These are phyloP conservation scores for Aplocera efformata DNA, from an alignment of 2,888 invertebrate genomes.

Conservation along the genomic window DNA sequence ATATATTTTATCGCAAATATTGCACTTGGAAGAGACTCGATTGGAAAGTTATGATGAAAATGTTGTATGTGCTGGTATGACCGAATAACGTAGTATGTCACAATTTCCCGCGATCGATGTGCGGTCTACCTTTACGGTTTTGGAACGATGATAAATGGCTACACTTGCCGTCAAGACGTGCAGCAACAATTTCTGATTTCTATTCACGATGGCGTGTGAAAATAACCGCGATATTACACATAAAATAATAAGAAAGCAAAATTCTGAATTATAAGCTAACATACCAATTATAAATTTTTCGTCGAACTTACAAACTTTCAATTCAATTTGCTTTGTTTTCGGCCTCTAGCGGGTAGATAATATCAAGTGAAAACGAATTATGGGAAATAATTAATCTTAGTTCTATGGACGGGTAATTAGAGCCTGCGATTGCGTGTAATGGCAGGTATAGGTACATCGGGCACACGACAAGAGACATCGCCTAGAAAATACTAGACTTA, in stretches of 20 bases:
- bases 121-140: slow-evolving; percentile 62
- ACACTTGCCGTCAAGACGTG: slow-evolving; percentile 31
- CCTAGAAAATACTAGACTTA: slow-evolving; percentile 13
- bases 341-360: too few species aligned
- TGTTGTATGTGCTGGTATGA: slow-evolving; percentile 52
- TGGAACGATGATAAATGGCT: slow-evolving; percentile 51
- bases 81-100: slow-evolving; percentile 47
- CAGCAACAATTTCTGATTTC: slow-evolving; percentile 21
- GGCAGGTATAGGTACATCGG: slow-evolving; percentile 28
- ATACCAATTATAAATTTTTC: too few species aligned
- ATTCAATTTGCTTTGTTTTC: too few species aligned
- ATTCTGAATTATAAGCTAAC: neutral
- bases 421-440: slow-evolving; percentile 32
- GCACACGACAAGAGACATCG: slow-evolving; percentile 21
- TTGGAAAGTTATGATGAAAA: slow-evolving; percentile 53
- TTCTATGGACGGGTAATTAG: slow-evolving; percentile 41
- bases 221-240: slow-evolving; percentile 1
- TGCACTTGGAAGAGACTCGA: neutral
- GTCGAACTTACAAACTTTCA: too few species aligned
- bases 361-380: slow-evolving; percentile 36
- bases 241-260: neutral
- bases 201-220: slow-evolving; percentile 6
- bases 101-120: slow-evolving; percentile 56
- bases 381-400: slow-evolving; percentile 31
- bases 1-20: too few species aligned